These are phyloP conservation scores for Nephila pilipes DNA, from an alignment of 1,140 invertebrate genomes.

Conservation along the genomic window DNA sequence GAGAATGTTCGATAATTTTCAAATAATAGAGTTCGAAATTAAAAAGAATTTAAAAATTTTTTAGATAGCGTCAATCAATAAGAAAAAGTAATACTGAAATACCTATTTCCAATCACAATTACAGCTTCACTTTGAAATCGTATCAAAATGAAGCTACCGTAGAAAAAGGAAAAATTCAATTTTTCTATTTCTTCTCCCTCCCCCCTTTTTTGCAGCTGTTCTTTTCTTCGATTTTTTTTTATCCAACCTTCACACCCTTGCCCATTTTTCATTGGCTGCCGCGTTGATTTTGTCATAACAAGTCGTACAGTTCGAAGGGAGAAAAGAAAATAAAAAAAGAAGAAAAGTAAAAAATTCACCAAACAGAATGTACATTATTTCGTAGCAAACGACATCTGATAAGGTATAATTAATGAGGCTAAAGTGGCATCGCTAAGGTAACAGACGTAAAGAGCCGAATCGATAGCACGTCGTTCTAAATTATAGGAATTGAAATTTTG, in stretches of 20 bases:
- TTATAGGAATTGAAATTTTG: slow-evolving; percentile 74
- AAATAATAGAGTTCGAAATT: background rate
- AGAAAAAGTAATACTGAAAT: background rate
- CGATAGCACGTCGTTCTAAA: slow-evolving; percentile 55
- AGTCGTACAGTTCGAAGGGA: background rate
- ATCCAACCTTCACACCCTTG: slow-evolving; percentile 10
- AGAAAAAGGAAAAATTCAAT: background rate
- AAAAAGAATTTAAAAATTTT: background rate
- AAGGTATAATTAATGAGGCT: slow-evolving; percentile 71
- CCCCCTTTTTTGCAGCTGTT: background rate
- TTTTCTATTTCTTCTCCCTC: background rate
- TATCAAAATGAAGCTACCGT: background rate
- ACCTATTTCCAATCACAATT: background rate
- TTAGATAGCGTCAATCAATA: background rate
- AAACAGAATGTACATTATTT: slow-evolving; percentile 68
- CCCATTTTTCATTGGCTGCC: slow-evolving; percentile 31
- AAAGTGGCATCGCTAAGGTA: slow-evolving; percentile 42
- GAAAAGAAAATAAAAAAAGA: background rate
- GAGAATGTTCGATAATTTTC: background rate
- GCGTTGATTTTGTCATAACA: slow-evolving; percentile 45
- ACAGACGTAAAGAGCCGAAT: slow-evolving; percentile 43
- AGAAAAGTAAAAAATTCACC: background rate
- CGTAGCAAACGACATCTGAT: slow-evolving; percentile 57
- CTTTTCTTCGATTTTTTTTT: background rate
- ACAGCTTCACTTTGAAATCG: background rate